Percentiles rank a stretch among this genome's conserved stretches.
phyloP scores from a whole-genome alignment of 2,888 invertebrate species.

The Taenaris catops region DNA sequence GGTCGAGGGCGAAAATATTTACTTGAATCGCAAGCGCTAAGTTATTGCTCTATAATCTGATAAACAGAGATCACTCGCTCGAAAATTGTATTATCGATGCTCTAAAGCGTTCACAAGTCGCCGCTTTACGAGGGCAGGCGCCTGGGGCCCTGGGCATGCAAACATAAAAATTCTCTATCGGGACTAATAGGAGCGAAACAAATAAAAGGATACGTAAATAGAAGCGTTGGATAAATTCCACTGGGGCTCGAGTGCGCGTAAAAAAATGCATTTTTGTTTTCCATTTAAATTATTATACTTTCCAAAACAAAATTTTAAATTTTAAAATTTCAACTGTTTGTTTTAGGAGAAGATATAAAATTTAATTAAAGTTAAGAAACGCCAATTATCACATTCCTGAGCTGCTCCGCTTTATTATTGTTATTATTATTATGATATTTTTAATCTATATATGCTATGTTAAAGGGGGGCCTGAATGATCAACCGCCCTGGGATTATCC shows the following conservation, averaged over 20 bases:
- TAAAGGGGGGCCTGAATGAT: too few relatives aligned
- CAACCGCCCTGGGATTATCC: too few relatives aligned
- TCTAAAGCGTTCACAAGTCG: slow-evolving; percentile 73
- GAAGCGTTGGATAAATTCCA: slow-evolving; percentile 75
- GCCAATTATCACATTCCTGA: too few relatives aligned
- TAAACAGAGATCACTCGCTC: slow-evolving; percentile 61
- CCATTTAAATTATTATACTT: too few relatives aligned
- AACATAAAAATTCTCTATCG: slow-evolving; percentile 80
- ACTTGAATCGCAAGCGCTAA: slow-evolving; percentile 52
- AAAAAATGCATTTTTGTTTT: too few relatives aligned
- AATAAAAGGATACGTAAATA: slow-evolving; percentile 80
- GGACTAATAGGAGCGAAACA: slow-evolving; percentile 77
- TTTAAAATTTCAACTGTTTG: too few relatives aligned
- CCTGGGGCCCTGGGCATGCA: slow-evolving; percentile 63
- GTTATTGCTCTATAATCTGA: slow-evolving; percentile 72
- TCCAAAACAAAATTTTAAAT: too few relatives aligned
- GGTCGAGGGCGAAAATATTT: slow-evolving; percentile 62
- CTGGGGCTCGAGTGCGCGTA: slow-evolving; percentile 75
- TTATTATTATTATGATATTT: too few relatives aligned
- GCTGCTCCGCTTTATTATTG: too few relatives aligned
- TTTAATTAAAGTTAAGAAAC: too few relatives aligned
- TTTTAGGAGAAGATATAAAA: too few relatives aligned
- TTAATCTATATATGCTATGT: too few relatives aligned
- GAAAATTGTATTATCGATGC: slow-evolving; percentile 71
- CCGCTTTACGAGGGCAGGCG: slow-evolving; percentile 73